Evolutionary conservation across 2,797 vertebrate genomes (phyloP), one percentile per base, ranked within the genome.

Genomic region (Sebastes hopkinsi): DNA sequence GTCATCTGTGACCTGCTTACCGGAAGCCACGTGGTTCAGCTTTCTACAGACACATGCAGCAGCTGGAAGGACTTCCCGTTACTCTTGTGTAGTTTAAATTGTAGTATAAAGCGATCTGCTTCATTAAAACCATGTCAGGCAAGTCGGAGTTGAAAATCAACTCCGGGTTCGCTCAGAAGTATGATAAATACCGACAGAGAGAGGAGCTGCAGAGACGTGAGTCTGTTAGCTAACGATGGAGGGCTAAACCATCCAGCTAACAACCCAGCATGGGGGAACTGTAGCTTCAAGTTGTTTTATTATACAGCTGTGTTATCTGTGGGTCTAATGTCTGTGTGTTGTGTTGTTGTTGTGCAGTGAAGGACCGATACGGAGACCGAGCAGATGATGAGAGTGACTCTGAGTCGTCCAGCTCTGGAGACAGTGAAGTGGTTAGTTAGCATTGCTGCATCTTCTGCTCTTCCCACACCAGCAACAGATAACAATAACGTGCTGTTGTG

Each of bases 151-250:
- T 98, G 1, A 96, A 93, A 23, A 96, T 99, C 8, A 99, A 98
- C 81, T 81, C 89, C 1, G 92, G 94, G 6, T 99, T 99, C 36
- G 97, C 97, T 0, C 94, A 96, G 52, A 96, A 92, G 36, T 98
- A 98, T 67, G 92, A 96, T 0, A 96, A 95, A 67, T 97, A 98
- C 86, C 95, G 97, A 54, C 97, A 97, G 82, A 97, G 92, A n/a
- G 97, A 99, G 83, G 98, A 98, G 83, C 90, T 98, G 50, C 97
- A 97, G 92, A 96, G 95, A 32, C 91, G 97, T 98, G 91, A 97
- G 97, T 97, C 25, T 75, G 18, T 1, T n/a, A n/a, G 88, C 91
- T 89, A 79, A 66, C 62, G 14, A 16, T n/a, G 55, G 61, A 16
- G 16, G 55, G 65, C 74, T 81, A 65, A 67, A 18, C 42, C 25